Conservation (phyloP, 2,888 invertebrate genomes). For the Drosophila siamana region DNA sequence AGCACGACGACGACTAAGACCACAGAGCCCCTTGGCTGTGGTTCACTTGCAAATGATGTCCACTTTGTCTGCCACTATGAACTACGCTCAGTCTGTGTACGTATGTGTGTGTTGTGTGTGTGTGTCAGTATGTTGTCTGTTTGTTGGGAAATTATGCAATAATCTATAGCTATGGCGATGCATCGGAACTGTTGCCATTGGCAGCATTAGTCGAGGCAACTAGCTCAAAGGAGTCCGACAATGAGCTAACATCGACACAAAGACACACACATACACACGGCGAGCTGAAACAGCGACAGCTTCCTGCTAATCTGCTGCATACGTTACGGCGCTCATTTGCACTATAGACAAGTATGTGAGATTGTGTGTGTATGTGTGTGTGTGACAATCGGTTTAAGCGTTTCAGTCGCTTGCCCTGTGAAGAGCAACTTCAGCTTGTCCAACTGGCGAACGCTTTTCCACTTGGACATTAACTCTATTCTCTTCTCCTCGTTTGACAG, state of each 20-base stretch:
- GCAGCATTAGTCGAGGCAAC: slow-evolving; percentile 57
- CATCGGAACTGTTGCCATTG: slow-evolving; percentile 75
- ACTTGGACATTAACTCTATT: slow-evolving; percentile 45
- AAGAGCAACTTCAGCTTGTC: slow-evolving; percentile 45
- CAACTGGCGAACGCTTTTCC: slow-evolving; percentile 23
- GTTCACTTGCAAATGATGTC: slow-evolving; percentile 72
- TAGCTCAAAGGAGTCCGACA: slow-evolving; percentile 52
- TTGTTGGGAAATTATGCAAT: slow-evolving; percentile 73
- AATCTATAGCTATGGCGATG: slow-evolving; percentile 69
- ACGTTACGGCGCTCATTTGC: slow-evolving; percentile 60
- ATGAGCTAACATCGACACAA: slow-evolving; percentile 18
- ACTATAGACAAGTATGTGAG: not conserved
- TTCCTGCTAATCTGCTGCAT: slow-evolving; percentile 67
- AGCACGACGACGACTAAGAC: slow-evolving; percentile 15
- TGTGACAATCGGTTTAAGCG: slow-evolving; percentile 62
- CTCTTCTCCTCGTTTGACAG: not conserved
- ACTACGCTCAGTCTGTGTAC: slow-evolving; percentile 10
- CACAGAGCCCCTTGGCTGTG: slow-evolving; percentile 35
- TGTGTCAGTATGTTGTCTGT: slow-evolving; percentile 27
- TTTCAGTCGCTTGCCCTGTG: slow-evolving; percentile 44
- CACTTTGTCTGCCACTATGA: slow-evolving; percentile 51
- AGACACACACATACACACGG: slow-evolving; percentile 12
- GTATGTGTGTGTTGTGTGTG: slow-evolving; percentile 24
- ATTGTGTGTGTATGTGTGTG: slow-evolving; percentile 15
- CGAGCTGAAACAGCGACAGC: slow-evolving; percentile 26